Evolutionary conservation across 2,888 invertebrate species (phyloP), one percentile per base, ranked within the genome.

Genomic region (Bursaphelenchus okinawaensis): DNA sequence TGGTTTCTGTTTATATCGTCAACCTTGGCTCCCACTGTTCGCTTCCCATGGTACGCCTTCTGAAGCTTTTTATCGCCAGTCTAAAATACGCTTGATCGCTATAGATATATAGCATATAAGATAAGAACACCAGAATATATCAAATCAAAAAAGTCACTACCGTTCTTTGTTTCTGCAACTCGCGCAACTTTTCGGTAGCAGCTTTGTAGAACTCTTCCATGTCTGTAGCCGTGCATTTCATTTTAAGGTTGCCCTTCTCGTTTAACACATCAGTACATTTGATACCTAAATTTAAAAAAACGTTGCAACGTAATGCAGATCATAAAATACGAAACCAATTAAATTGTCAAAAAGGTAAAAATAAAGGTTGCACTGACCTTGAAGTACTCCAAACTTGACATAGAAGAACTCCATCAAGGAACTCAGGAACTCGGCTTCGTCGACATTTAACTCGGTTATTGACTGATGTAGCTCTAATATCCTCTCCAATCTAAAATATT

Each of bases 401-500:
- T 40, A 40, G 40, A 40, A 40, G n/a, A 40, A 40, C 40, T 40
- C 40, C 6, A 40, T 3, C 12, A 40, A 16, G 40, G 40, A 40
- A 3, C n/a, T 12, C 3, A 40, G n/a, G 40, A 16, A n/a, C 16
- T 40, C 40, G 6, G n/a, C n/a, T 12, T 12, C 16, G 19, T 54
- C 24, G 19, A 54, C 19, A 16, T 26, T 20, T 16, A 55, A 59
- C 16, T 50, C 23, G 24, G 19, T 59, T 31, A 51, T 59, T 26
- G 40, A 4, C 19, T 54, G 12, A 22, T 27, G 29, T n/a, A 59
- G 23, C 6, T 59, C 1, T n/a, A 59, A 50, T 29, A 55, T 22
- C 23, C 60, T 31, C 19, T 59, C 60, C 55, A 59, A 40, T 29
- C 60, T 59, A 29, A 24, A 59, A 59, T 19, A 50, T 9, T 9